Conservation (phyloP, 2,888 invertebrate species). For the Brenthis ino region DNA sequence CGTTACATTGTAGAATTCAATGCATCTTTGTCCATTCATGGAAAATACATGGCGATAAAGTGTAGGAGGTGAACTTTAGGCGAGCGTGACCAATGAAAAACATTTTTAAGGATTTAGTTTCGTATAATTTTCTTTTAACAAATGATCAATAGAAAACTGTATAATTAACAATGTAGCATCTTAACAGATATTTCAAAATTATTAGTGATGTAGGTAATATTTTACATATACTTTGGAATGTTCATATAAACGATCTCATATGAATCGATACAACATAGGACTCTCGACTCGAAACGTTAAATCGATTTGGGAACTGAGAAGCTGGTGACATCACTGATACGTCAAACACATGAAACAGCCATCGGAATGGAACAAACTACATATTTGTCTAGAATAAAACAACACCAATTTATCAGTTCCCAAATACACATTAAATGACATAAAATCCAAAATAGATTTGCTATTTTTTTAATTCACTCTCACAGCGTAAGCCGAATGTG, state of each 20-base stretch:
- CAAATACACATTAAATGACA: conserved; percentile 48
- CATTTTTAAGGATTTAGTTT: conserved; percentile 77
- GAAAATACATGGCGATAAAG: conserved; percentile 30
- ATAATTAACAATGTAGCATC: conserved; percentile 82
- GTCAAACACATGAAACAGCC: conserved; percentile 47
- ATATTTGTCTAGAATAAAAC: conserved; percentile 62
- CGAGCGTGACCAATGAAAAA: conserved; percentile 56
- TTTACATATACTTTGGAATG: conserved; percentile 82
- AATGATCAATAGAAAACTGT: conserved; percentile 83
- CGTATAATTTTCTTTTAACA: conserved; percentile 83
- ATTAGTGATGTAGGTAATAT: conserved; percentile 81
- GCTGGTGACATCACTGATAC: conserved; percentile 38
- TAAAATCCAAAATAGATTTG: conserved; percentile 63
- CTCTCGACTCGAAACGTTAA: conserved; percentile 40
- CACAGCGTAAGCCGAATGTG: conserved; percentile 50
- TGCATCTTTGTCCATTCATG: conserved; percentile 35
- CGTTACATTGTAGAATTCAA: conserved; percentile 35
- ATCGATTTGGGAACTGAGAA: conserved; percentile 39
- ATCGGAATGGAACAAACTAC: conserved; percentile 46
- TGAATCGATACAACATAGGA: conserved; percentile 64
- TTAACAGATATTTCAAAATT: conserved; percentile 81
- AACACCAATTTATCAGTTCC: conserved; percentile 45
- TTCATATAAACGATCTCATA: conserved; percentile 79
- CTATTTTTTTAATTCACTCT: conserved; percentile 72
- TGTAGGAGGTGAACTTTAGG: conserved; percentile 32